Evolutionary conservation across 1,140 invertebrate genomes (phyloP), one percentile per base, ranked within the genome.

Genomic region (Achatina immaculata): DNA sequence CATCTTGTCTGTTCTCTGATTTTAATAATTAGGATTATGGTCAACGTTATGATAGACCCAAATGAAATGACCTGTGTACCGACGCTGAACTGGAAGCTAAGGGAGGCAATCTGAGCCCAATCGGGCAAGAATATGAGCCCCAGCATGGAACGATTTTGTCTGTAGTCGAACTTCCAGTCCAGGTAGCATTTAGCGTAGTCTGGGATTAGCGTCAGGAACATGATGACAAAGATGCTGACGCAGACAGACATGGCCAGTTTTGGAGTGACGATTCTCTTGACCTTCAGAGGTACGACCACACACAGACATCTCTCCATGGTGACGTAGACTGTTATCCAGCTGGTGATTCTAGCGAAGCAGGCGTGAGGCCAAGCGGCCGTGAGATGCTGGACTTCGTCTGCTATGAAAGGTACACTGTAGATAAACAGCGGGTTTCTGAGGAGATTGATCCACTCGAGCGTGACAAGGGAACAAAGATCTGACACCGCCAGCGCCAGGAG

Each of bases 301-400:
- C 45, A 76, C 45, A 76, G 73, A 58, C 73, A 76, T 51, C 73
- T 51, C 34, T 76, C 73, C 9, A 58, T 11, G 2, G 45, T 76
- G 31, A 76, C n/a, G 73, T 45, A 76, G 21, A 48, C 45, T 28
- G 73, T 76, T 34, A 76, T 51, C 48, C 48, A 76, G 24, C 45
- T 36, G 31, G 73, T 55, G 34, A 48, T 76, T 28, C 73, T 24
- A 36, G 51, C 73, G 48, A 76, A 76, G 51, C 43, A 55, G 38
- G 34, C 28, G 38, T 34, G n/a, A 6, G 51, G 51, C 45, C 45
- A 51, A n/a, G 11, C 34, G 19, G 38, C 73, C 4, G 73, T 76
- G 7, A 58, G 34, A 28, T 55, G n/a, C 45, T 51, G 45, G 31
- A 76, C 73, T 28, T 76, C 73, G 1, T 4, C 4, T 9, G 31